Evolutionary conservation across 2,888 invertebrate genomes (phyloP), one percentile per base, ranked within the genome.

Genomic region (Trissoscelio sp.): DNA sequence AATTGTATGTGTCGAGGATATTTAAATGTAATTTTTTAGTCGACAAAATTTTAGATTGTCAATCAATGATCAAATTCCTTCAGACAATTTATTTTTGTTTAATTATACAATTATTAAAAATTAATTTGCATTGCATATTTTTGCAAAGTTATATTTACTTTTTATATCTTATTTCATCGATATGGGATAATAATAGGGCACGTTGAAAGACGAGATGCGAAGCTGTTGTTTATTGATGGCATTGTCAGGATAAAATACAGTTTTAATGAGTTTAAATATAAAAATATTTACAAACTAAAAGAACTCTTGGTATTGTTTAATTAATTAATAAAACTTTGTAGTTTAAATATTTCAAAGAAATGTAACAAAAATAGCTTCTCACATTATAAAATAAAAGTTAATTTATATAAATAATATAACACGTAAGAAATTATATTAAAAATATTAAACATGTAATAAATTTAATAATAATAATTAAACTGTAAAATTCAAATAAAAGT

Each of bases 111-210:
- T 16, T 9, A 58, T 58, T n/a, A n/a, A 60, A 44, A 60, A 5
- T 60, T 28, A 14, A 0, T 58, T 39, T 20, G 14, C 44, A 24
- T 28, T 44, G 11, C 14, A 16, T 42, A 44, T 16, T 60, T 60
- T 28, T 44, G 44, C 16, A 14, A 16, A 42, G 44, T 42, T 60
- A 60, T 28, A 60, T 44, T 60, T 60, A 58, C 28, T n/a, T 16
- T 42, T 44, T 22, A 22, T 39, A 28, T 44, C 60, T 44, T 60
- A 42, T 60, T 60, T 44, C 44, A 28, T 60, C 60, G 31, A 44
- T 60, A 44, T 44, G 28, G 18, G 28, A 44, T 60, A 60, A 60
- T 60, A 44, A 60, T 60, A 60, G 44, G 28, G 24, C 4, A 11
- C 3, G 9, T n/a, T 44, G 44, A 44, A 60, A 60, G 11, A 16